Evolutionary conservation across 2,888 invertebrate species (phyloP), one percentile per base, ranked within the genome.

Genomic region (Tholera decimalis): DNA sequence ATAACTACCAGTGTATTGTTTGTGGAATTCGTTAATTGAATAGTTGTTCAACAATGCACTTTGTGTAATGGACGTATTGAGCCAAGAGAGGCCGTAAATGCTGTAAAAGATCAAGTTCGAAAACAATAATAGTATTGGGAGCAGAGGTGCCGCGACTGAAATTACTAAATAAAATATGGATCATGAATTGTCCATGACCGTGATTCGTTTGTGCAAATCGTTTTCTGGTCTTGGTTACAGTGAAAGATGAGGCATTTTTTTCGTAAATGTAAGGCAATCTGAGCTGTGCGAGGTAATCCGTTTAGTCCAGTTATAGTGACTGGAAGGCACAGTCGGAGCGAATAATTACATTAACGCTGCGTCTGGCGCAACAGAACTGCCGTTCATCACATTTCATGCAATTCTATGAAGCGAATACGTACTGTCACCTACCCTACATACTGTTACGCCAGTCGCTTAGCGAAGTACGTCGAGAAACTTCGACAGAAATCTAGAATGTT

Each of bases 341-440:
- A 26, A 26, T 33, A 47, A 54, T 54, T 15, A 41, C 39, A 54
- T 65, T 20, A 33, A 22, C 46, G 37, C 24, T 8, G 3, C 18
- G 8, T 24, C 30, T 30, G 20, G 13, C 9, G 4, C 11, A 8
- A 11, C 22, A 11, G 6, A 13, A 3, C 15, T 18, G 0, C 11
- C 20, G 13, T 26, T 20, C 22, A 56, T 56, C 18, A 33, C 39
- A 15, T 35, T 67, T 22, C 13, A 20, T n/a, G 8, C n/a, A 33
- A 24, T 68, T 30, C 35, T 20, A 24, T 15, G n/a, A 53, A 35
- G 20, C 13, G 0, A 22, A n/a, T 26, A 24, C 3, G 7, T 24
- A 24, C 24, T 9, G 9, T 3, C 9, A 4, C 4, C n/a, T n/a
- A 41, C 35, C 35, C 9, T 9, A 7, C 3, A 6, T n/a, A n/a